These are phyloP conservation scores for Odontothrips loti DNA, from an alignment of 2,888 invertebrate species.

Conservation along the genomic window DNA sequence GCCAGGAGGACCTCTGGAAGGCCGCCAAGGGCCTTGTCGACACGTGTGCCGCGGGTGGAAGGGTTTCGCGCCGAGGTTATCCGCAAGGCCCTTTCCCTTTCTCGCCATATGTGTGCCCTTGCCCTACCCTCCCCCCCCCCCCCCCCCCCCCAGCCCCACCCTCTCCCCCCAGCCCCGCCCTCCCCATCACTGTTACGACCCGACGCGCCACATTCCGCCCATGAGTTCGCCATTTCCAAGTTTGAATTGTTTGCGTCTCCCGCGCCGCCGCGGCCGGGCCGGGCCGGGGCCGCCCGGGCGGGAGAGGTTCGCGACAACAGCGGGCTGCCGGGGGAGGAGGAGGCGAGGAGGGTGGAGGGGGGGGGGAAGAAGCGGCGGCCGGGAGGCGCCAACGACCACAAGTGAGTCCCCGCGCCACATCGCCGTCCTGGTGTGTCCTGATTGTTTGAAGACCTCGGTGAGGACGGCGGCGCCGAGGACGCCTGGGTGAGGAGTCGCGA, in stretches of 20 bases:
- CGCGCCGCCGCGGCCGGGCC: neutral
- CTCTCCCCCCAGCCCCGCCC: neutral
- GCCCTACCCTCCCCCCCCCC: neutral
- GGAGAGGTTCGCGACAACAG: no score
- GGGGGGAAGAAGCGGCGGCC: no score
- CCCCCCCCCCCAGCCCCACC: neutral
- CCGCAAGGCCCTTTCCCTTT: neutral
- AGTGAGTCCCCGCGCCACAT: no score
- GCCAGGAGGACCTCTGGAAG: conserved; percentile 19
- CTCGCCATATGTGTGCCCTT: neutral
- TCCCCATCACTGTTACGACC: neutral
- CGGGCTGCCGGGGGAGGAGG: no score
- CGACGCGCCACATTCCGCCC: neutral
- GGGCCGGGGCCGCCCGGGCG: no score
- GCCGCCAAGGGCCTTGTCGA: neutral
- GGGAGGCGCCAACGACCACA: no score
- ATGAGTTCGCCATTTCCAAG: neutral
- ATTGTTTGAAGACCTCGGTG: no score
- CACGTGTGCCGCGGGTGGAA: neutral
- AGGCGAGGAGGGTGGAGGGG: no score
- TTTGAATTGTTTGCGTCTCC: neutral
- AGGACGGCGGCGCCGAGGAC: no score
- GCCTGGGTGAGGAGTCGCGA: no score
- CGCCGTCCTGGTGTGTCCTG: no score
- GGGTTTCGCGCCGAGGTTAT: neutral